Percentiles rank a stretch among this genome's conserved stretches.
These are phyloP conservation scores for Agrochola lota DNA, from an alignment of 2,888 invertebrate species.

Conservation along the genomic window DNA sequence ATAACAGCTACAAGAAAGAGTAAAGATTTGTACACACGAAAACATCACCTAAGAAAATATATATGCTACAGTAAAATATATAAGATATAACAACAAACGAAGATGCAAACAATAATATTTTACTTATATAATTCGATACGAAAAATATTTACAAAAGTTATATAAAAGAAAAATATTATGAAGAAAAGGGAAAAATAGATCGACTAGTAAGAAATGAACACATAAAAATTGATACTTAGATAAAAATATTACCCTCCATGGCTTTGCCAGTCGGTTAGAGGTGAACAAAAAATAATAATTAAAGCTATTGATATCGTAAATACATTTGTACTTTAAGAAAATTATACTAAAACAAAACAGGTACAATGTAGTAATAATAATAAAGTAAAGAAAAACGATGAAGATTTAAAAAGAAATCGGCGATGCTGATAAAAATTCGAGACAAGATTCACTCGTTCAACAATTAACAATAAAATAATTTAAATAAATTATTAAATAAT, in stretches of 20 bases:
- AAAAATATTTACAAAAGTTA: constrained; percentile 88
- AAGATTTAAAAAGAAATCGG: constrained; percentile 62
- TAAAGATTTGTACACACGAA: constrained; percentile 72
- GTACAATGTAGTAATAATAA: constrained; percentile 77
- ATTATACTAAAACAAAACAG: constrained; percentile 79
- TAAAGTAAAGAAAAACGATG: constrained; percentile 54
- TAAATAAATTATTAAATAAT: constrained; percentile 87
- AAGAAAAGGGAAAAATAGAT: constrained; percentile 55
- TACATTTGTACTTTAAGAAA: constrained; percentile 81
- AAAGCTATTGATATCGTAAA: constrained; percentile 80
- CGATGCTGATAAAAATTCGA: constrained; percentile 75
- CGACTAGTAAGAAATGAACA: constrained; percentile 79
- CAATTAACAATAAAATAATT: constrained; percentile 76
- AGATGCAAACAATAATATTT: constrained; percentile 85
- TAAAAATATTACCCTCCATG: constrained; percentile 60
- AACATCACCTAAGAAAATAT: constrained; percentile 72
- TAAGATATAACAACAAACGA: constrained; percentile 71
- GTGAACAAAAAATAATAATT: constrained; percentile 72
- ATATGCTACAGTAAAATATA: constrained; percentile 60
- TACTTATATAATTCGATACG: constrained; percentile 84
- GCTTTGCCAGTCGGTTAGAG: constrained; percentile 56
- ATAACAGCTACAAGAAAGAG: constrained; percentile 67
- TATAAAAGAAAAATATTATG: constrained; percentile 58
- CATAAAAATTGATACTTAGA: constrained; percentile 71
- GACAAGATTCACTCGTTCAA: constrained; percentile 85